Evolutionary conservation across 2,888 invertebrate species (phyloP), one percentile per base, ranked within the genome.

Genomic region (Caenorhabditis wallacei): DNA sequence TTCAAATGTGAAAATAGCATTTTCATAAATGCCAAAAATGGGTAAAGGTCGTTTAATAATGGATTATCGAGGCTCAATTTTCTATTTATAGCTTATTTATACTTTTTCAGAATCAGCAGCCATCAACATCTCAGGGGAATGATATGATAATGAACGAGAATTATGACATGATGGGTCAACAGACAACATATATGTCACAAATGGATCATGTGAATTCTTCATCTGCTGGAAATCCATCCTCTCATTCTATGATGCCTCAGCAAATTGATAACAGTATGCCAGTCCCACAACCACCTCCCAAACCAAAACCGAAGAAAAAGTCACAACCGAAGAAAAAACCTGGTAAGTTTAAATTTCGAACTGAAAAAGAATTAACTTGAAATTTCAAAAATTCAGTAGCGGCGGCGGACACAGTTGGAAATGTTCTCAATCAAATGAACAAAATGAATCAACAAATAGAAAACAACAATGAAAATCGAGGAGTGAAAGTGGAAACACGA

Each of bases 21-120:
- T n/a, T n/a, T n/a, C n/a, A n/a, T n/a, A n/a, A n/a, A n/a, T n/a
- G n/a, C n/a, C n/a, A n/a, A n/a, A n/a, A n/a, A n/a, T n/a, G n/a
- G n/a, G n/a, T n/a, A n/a, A n/a, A n/a, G n/a, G n/a, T n/a, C n/a
- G n/a, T n/a, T n/a, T n/a, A n/a, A n/a, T n/a, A n/a, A n/a, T n/a
- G n/a, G n/a, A n/a, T n/a, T n/a, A n/a, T n/a, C n/a, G n/a, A n/a
- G n/a, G n/a, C n/a, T n/a, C n/a, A n/a, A n/a, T n/a, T n/a, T n/a
- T n/a, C n/a, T n/a, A n/a, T n/a, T n/a, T n/a, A n/a, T n/a, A n/a
- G n/a, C n/a, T n/a, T n/a, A n/a, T 30, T 30, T 30, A 30, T 8
- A 5, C 8, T 30, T 37, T 48, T 72, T 40, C 57, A 80, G 80
- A 72, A n/a, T 71, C 82, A 82, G 18, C 82, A 82, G 37, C 76